phyloP scores from a whole-genome alignment of 2,888 invertebrate genomes.

The Deladenus siricidicola region DNA sequence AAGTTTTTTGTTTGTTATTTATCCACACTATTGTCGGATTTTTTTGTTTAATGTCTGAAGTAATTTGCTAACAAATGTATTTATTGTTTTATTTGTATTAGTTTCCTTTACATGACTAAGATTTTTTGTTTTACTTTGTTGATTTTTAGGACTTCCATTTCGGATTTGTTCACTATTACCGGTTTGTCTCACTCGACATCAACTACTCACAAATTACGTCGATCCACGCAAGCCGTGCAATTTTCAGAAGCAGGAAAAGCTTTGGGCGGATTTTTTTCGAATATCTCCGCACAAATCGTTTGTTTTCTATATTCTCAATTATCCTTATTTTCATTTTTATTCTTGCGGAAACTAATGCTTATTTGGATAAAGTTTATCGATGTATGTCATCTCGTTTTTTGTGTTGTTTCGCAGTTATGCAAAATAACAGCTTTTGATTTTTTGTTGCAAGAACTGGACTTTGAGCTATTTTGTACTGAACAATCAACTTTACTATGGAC shows the following conservation, averaged over 20 bases:
- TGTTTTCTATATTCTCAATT: constrained; percentile 6
- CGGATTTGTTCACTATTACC: constrained; percentile 21
- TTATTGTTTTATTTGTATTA: too few relatives aligned
- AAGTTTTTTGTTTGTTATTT: too few relatives aligned
- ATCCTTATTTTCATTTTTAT: neutral
- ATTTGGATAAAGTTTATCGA: constrained; percentile 2
- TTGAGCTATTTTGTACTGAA: too few relatives aligned
- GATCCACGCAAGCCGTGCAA: constrained; percentile 35
- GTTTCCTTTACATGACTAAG: too few relatives aligned
- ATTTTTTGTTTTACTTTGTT: too few relatives aligned
- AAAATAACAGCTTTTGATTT: too few relatives aligned
- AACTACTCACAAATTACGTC: constrained; percentile 21
- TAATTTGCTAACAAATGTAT: too few relatives aligned
- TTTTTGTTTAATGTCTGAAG: too few relatives aligned
- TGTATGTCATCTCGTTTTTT: neutral
- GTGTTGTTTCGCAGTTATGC: too few relatives aligned
- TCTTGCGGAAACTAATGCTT: neutral
- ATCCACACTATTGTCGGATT: too few relatives aligned
- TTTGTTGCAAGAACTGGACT: too few relatives aligned
- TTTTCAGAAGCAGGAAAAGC: constrained; percentile 22
- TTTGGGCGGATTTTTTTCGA: constrained; percentile 29
- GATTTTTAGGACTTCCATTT: constrained; percentile 23
- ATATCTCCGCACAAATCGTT: constrained; percentile 31
- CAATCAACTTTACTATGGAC: too few relatives aligned
- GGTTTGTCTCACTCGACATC: constrained; percentile 15